Evolutionary conservation across 1,140 invertebrate genomes (phyloP), one percentile per base, ranked within the genome.

Genomic region (Scaptomyza pallida): DNA sequence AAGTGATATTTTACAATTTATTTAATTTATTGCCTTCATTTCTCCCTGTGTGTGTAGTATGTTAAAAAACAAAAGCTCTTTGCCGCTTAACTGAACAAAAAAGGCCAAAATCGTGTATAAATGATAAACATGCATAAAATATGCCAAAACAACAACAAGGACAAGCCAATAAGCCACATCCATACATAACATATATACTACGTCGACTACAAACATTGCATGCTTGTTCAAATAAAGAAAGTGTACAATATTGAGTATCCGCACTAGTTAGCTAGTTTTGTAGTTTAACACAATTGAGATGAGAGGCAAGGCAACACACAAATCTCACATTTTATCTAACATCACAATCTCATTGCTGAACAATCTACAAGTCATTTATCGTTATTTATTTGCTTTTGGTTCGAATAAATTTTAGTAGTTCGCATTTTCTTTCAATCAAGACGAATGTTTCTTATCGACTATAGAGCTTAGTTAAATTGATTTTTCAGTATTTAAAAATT

Each of bases 61-160:
- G 33, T 23, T 17, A 62, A 56, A 60, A 73, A 63, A 47, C 52
- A 48, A 67, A 44, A 63, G n/a, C 57, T 61, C 60, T 64, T 52
- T 47, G 48, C 51, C 54, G 61, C 33, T 41, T 71, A 56, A 47
- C 47, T 56, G 61, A 51, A 67, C 61, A 65, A 63, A 76, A 78
- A 30, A 8, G 8, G 26, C n/a, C n/a, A 30, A 83, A 85, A 88
- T n/a, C n/a, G 75, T 68, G 74, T 75, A 86, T 86, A 86, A 88
- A 88, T 82, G 78, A 86, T 88, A 86, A 86, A 82, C 82, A 86
- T 74, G 71, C 75, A 89, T 86, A 75, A 86, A 88, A 86, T 86
- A 86, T 82, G 57, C 47, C 65, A 72, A 72, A 78, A 81, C 73
- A 86, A 78, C 71, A 82, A 76, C 85, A 65, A 64, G 61, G 45